Percentiles rank a stretch among this genome's conserved stretches.
These are phyloP conservation scores for Oryzias woworae DNA, from an alignment of 2,113 vertebrate genomes.

Conservation along the genomic window DNA sequence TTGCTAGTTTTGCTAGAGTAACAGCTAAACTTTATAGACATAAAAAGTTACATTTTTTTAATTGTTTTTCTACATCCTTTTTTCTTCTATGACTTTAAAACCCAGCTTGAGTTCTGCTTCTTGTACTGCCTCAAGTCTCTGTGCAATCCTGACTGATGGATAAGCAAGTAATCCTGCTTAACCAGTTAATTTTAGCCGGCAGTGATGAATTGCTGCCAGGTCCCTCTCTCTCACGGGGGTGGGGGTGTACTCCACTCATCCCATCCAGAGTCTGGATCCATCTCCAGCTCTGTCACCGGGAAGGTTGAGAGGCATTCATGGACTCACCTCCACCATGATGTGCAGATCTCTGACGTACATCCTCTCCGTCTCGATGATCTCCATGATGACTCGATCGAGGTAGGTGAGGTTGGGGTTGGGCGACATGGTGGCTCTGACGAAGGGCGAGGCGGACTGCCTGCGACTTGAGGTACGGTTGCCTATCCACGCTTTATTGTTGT, in stretches of 20 bases:
- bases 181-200: conserved; percentile 32
- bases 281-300: too few species aligned
- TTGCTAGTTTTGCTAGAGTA: too few species aligned
- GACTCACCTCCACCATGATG: conserved; percentile 90
- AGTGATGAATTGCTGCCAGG: neutral
- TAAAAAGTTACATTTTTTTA: too few species aligned
- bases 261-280: neutral
- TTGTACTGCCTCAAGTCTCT: neutral
- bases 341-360: conserved; percentile 89
- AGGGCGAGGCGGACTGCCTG: conserved; percentile 28
- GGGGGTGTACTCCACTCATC: neutral
- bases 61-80: too few species aligned
- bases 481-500: conserved; percentile 43
- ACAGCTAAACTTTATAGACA: too few species aligned
- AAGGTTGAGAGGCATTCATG: too few species aligned
- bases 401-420: conserved; percentile 82
- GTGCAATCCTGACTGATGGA: conserved; percentile 19
- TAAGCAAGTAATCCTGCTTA: conserved; percentile 43
- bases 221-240: neutral
- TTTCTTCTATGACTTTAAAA: too few species aligned
- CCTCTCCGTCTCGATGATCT: conserved; percentile 92
- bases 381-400: conserved; percentile 88
- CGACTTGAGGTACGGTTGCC: conserved; percentile 5
- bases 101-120: neutral
- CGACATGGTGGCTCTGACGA: conserved; percentile 42